Conservation (phyloP, 2,113 vertebrate genomes). For the Archocentrus centrarchus region DNA sequence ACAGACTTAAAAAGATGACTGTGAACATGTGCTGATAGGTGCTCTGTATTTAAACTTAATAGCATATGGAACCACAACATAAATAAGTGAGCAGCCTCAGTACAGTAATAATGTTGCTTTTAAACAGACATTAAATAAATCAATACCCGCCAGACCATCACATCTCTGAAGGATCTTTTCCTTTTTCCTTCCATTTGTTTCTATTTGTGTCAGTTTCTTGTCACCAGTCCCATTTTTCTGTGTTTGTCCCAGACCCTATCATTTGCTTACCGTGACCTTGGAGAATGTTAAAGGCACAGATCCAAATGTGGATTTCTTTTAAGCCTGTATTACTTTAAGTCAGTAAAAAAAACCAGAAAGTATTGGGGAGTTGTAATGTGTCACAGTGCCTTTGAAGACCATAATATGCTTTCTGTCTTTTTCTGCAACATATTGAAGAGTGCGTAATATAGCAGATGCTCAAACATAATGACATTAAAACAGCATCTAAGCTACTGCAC, state of each 20-base stretch:
- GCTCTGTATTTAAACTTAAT: slow-evolving; percentile 16
- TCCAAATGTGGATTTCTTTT: slow-evolving; percentile 14
- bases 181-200: slow-evolving; percentile 10
- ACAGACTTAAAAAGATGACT: background rate
- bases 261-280: slow-evolving; percentile 39
- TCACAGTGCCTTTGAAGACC: background rate
- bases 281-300: slow-evolving; percentile 21
- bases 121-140: slow-evolving; percentile 28
- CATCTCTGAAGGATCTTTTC: background rate
- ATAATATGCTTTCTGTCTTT: background rate
- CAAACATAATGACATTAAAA: background rate
- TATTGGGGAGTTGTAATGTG: background rate
- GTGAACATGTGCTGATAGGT: background rate
- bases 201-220: slow-evolving; percentile 15
- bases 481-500: background rate
- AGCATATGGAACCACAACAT: slow-evolving; percentile 23
- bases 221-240: slow-evolving; percentile 6
- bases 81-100: slow-evolving; percentile 31
- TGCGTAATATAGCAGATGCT: background rate
- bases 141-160: background rate
- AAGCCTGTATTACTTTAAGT: background rate
- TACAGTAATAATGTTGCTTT: slow-evolving; percentile 11
- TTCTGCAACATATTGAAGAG: background rate
- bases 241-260: slow-evolving; percentile 18
- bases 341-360: background rate